A percentile compares a stretch with the other conserved stretches of the same genome.
These are phyloP conservation scores for Leuciscus waleckii DNA, from an alignment of 2,797 vertebrate genomes.

Conservation along the genomic window DNA sequence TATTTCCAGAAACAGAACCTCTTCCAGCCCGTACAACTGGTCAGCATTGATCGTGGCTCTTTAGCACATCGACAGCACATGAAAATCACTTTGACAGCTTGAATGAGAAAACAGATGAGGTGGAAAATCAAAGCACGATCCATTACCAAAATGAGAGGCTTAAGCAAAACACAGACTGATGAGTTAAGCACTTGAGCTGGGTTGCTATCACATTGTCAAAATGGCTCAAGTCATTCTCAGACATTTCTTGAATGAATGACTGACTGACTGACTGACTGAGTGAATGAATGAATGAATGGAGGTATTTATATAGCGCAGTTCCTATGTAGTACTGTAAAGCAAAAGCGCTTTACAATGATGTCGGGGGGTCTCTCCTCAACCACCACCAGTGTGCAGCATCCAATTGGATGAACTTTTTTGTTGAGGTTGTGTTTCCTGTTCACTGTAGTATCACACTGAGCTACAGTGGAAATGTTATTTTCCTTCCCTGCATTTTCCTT, in stretches of 20 bases:
- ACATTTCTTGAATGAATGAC: background rate
- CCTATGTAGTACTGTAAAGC: background rate
- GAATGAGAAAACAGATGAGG: slow-evolving; percentile 54
- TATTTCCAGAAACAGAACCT: slow-evolving; percentile 7
- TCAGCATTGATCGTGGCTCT: slow-evolving; percentile 11
- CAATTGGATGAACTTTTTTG: background rate
- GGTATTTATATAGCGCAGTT: background rate
- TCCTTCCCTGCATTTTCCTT: slow-evolving; percentile 19
- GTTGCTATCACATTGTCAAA: slow-evolving; percentile 51
- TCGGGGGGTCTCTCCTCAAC: no score
- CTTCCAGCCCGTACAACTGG: background rate
- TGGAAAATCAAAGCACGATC: slow-evolving; percentile 58
- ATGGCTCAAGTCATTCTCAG: background rate
- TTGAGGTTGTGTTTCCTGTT: background rate
- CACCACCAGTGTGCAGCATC: no score
- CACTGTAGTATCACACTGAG: background rate
- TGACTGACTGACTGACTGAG: no score
- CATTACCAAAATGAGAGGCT: slow-evolving; percentile 52
- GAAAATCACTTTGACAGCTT: slow-evolving; percentile 53
- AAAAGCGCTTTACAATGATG: background rate
- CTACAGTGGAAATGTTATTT: background rate
- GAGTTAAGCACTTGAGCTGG: slow-evolving; percentile 54
- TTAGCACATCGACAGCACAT: slow-evolving; percentile 27
- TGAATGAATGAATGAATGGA: background rate
- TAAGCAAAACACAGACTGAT: slow-evolving; percentile 49